These are phyloP conservation scores for Penaeus monodon DNA, from an alignment of 2,888 invertebrate genomes.

Conservation along the genomic window DNA sequence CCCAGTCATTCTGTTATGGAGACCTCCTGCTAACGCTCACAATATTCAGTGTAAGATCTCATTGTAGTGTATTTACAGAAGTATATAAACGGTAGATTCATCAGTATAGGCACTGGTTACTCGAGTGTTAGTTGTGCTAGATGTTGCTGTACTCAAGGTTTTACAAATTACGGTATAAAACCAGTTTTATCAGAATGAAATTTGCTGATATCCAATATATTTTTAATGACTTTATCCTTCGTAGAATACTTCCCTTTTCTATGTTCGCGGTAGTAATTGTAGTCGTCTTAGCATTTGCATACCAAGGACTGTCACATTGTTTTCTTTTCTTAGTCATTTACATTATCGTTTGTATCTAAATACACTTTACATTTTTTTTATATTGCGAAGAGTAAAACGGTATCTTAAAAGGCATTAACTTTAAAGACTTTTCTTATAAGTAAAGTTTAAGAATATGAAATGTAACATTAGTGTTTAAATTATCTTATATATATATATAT, in stretches of 20 bases:
- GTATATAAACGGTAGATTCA: slow-evolving; percentile 19
- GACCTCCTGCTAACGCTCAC: slow-evolving; percentile 54
- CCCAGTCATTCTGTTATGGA: slow-evolving; percentile 46
- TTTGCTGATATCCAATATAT: neutral
- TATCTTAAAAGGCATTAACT: too few species aligned
- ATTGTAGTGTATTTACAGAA: neutral
- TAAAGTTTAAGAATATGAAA: too few species aligned
- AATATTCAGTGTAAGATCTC: slow-evolving; percentile 39
- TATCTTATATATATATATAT: too few species aligned
- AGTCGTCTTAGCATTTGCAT: too few species aligned
- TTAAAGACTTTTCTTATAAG: too few species aligned
- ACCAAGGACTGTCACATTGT: too few species aligned
- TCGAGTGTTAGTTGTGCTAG: slow-evolving; percentile 48
- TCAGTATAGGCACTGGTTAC: slow-evolving; percentile 27
- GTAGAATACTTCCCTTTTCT: slow-evolving; percentile 26
- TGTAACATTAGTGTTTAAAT: too few species aligned
- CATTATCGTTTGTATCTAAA: too few species aligned
- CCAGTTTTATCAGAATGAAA: neutral
- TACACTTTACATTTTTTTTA: too few species aligned
- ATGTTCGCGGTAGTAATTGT: neutral
- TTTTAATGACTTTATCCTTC: slow-evolving; percentile 26
- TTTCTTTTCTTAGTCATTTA: too few species aligned
- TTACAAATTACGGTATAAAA: too few species aligned
- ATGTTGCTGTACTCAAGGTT: slow-evolving; percentile 18
- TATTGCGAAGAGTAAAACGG: too few species aligned